phyloP scores from a whole-genome alignment of 1,140 invertebrate genomes.

The Trissolcus basalis region DNA sequence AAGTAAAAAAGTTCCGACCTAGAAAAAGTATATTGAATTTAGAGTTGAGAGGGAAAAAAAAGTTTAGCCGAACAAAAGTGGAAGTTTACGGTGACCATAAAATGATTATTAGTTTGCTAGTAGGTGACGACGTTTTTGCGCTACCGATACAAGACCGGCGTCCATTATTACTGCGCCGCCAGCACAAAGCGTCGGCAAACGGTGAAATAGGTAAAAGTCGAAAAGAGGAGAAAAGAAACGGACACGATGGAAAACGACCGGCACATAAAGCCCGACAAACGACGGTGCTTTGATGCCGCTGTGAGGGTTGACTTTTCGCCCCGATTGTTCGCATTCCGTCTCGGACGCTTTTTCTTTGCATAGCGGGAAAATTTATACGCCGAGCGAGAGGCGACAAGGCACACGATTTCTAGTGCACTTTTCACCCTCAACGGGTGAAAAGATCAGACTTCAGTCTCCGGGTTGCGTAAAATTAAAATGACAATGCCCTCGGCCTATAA shows the following conservation, averaged over 20 bases:
- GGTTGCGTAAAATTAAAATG: slow-evolving; percentile 47
- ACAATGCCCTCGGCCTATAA: slow-evolving; percentile 26
- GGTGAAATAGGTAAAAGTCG: slow-evolving; percentile 52
- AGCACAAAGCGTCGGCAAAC: slow-evolving; percentile 58
- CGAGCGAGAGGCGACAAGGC: slow-evolving; percentile 1
- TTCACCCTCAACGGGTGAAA: slow-evolving; percentile 28
- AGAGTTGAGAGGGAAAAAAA: too few relatives aligned
- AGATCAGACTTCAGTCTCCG: not conserved
- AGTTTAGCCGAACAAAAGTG: slow-evolving; percentile 52
- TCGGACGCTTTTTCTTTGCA: slow-evolving; percentile 24
- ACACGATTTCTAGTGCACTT: slow-evolving; percentile 32
- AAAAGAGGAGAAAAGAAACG: slow-evolving; percentile 25
- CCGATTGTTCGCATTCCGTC: slow-evolving; percentile 25
- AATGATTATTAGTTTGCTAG: slow-evolving; percentile 63
- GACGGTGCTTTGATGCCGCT: slow-evolving; percentile 39
- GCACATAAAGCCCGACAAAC: slow-evolving; percentile 33
- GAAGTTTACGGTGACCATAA: slow-evolving; percentile 64
- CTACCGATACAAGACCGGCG: slow-evolving; percentile 62
- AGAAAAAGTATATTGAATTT: too few relatives aligned
- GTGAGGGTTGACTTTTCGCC: slow-evolving; percentile 32
- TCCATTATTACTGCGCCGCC: slow-evolving; percentile 51
- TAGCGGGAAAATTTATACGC: slow-evolving; percentile 48
- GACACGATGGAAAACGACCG: slow-evolving; percentile 18
- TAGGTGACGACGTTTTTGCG: slow-evolving; percentile 67
- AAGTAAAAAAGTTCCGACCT: too few relatives aligned